These are phyloP conservation scores for Actenoides hombroni DNA, from an alignment of 2,113 vertebrate species.

Conservation along the genomic window DNA sequence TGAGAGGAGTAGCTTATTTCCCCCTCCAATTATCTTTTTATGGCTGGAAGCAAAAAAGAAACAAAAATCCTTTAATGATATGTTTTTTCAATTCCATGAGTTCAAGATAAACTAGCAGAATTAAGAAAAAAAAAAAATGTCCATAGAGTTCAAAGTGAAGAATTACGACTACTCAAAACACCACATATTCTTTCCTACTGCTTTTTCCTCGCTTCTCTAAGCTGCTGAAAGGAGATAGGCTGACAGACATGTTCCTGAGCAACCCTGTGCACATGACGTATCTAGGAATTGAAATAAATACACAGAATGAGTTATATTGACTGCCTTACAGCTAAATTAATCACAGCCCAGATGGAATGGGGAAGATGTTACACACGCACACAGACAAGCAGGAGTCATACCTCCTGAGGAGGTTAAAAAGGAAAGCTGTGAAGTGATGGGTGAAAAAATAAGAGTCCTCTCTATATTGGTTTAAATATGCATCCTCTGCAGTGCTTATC, in stretches of 20 bases:
- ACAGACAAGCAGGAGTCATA: neutral
- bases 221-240: neutral
- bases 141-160: neutral
- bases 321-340: neutral
- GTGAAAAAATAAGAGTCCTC: neutral
- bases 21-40: conserved; percentile 9
- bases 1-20: conserved; percentile 2
- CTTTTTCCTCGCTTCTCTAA: neutral
- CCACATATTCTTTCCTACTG: neutral
- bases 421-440: neutral
- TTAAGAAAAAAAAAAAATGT: neutral
- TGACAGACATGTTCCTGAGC: neutral
- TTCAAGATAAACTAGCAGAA: neutral
- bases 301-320: neutral
- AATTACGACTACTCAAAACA: neutral
- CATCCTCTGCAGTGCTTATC: neutral
- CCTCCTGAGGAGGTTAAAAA: neutral
- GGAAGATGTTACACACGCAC: neutral
- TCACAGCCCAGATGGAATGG: neutral
- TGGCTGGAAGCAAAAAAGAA: neutral
- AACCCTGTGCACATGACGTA: neutral
- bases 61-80: neutral
- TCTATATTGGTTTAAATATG: neutral
- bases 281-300: conserved; percentile 17
- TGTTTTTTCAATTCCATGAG: neutral